A percentile compares a stretch with the other conserved stretches of the same genome.
Evolutionary conservation across 2,888 invertebrate species (phyloP).

Genomic region (Resseliella maxima): DNA sequence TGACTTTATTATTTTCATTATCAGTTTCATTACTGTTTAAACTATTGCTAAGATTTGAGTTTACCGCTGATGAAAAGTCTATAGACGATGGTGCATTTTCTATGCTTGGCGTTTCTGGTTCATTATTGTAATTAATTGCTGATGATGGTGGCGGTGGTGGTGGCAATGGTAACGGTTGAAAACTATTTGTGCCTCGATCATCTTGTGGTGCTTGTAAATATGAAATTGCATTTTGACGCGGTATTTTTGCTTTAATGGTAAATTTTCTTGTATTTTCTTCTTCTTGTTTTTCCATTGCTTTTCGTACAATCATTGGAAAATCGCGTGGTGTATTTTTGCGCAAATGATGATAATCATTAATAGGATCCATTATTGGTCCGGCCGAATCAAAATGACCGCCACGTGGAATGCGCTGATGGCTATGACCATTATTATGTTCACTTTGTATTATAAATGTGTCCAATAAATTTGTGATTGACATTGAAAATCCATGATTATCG

Average conservation of each 20-base stretch:
- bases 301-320: conserved; percentile 59
- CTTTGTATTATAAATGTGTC: conserved; percentile 55
- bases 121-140: too few species aligned
- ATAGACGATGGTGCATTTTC: conserved; percentile 57
- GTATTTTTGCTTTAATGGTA: background rate
- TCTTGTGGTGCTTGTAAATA: background rate
- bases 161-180: conserved; percentile 14
- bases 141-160: conserved; percentile 49
- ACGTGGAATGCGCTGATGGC: conserved; percentile 55
- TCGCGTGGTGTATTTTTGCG: conserved; percentile 58
- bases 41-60: conserved; percentile 53
- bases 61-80: conserved; percentile 55
- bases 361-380: background rate
- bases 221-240: conserved; percentile 12
- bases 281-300: conserved; percentile 59
- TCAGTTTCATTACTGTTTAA: conserved; percentile 31
- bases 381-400: conserved; percentile 27
- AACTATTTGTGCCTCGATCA: conserved; percentile 19
- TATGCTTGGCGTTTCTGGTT: conserved; percentile 57
- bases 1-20: conserved; percentile 29
- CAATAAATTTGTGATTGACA: conserved; percentile 36
- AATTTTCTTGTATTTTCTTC: conserved; percentile 53
- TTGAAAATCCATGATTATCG: conserved; percentile 42
- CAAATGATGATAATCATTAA: conserved; percentile 44
- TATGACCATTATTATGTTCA: conserved; percentile 49